phyloP scores from a whole-genome alignment of 2,113 vertebrate species.

The Gambusia holbrooki region DNA sequence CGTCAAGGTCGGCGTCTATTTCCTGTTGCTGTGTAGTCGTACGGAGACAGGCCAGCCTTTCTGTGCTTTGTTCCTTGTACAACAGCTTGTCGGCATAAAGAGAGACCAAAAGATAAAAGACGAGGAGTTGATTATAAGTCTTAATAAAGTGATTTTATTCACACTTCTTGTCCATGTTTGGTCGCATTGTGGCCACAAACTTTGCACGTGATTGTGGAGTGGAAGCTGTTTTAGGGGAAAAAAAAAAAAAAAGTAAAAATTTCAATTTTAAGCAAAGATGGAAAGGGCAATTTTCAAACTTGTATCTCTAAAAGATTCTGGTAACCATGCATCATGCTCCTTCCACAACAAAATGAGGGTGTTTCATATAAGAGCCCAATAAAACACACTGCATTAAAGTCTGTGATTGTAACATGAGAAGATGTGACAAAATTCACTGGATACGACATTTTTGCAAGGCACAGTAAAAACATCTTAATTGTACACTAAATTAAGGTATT shows the following conservation, averaged over 20 bases:
- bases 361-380: background rate
- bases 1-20: slow-evolving; percentile 59
- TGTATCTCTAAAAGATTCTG: background rate
- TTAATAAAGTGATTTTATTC: background rate
- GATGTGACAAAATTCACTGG: background rate
- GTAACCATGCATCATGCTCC: background rate
- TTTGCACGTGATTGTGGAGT: background rate
- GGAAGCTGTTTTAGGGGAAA: too few relatives aligned
- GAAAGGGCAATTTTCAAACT: background rate
- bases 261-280: background rate
- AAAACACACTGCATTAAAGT: background rate
- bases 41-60: slow-evolving; percentile 23
- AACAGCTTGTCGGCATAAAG: too few relatives aligned
- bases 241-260: background rate
- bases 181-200: background rate
- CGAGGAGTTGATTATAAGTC: background rate
- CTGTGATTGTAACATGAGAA: background rate
- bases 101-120: background rate
- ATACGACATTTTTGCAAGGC: background rate
- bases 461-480: background rate
- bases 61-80: background rate
- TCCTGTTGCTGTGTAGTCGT: slow-evolving; percentile 45
- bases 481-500: slow-evolving; percentile 16
- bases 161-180: background rate
- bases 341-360: background rate